Base-by-base conservation (phyloP, 2,888 invertebrate species). In the Kuschelorhynchus macadamiae region DNA sequence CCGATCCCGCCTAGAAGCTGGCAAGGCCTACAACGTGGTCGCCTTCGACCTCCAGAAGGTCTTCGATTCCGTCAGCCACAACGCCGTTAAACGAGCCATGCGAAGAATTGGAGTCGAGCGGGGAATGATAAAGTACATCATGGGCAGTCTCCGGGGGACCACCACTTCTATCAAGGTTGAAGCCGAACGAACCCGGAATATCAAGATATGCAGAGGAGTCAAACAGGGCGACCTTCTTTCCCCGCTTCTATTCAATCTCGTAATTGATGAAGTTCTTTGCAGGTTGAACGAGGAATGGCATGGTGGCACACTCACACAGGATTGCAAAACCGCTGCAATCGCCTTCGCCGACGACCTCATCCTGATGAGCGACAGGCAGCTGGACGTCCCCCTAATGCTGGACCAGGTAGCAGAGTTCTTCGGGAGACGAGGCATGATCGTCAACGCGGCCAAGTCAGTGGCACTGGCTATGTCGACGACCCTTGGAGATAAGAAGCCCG, bases 131-230 rank as follows among this genome's bases (percentile, higher is more conserved):
- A 0, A 7, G 21, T 18, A 20, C 32, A 21, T 39, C 2, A 50
- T 41, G 25, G 20, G 17, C 25, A 46, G 47, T 20, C 32, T 67
- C 36, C 1, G 25, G 0, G 21, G 46, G 17, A 14, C 67, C 1
- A 30, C 56, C 4, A 74, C 73, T 1, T 32, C 32, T 25, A 67
- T 72, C 25, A 63, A 56, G 9, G 70, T 61, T 1, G 70, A 66
- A 17, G 7, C 3, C 9, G 21, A 21, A 2, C 11, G 9, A 4
- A 49, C 49, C 11, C 7, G 21, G 36, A 47, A 63, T 1, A 68
- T 78, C 4, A 33, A 14, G 8, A 70, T 77, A 21, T 44, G 16
- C 0, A 75, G 80, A 18, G 82, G 82, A 1, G 82, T 83, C n/a
- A 55, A 56, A 36, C 56, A 63, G 56, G 55, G 63, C 30, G 20